Evolutionary conservation across 2,888 invertebrate genomes (phyloP), one percentile per base, ranked within the genome.

Genomic region (Trissolcus japonicus): DNA sequence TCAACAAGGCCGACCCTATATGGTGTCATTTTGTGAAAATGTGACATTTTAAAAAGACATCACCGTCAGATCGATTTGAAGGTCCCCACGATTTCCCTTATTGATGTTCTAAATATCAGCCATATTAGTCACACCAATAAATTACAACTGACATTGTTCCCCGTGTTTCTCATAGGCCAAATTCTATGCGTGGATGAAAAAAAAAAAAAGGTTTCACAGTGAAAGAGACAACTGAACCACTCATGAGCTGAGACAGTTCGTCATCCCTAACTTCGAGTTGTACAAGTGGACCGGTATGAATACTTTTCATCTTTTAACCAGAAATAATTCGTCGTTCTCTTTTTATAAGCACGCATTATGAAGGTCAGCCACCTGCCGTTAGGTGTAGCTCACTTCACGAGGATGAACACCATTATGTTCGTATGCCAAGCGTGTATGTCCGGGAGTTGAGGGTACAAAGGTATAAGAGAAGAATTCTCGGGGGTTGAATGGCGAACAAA

Each of bases 351-450:
- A 81, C 59, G 83, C 84, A 84, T 86, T 88, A 88, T 87, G 88
- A 87, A 87, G 87, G 87, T 87, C 87, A 89, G 87, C 88, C 88
- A 89, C 88, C 88, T 88, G 88, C 88, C 88, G 88, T 85, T 87
- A 87, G 86, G 87, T 87, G 85, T 83, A 87, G 85, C 86, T 86
- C 87, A 83, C 85, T 87, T 87, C 85, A 72, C 77, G 83, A 83
- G 87, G 87, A 88, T 87, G 87, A 87, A 87, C 85, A 86, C 86
- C 84, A 87, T 87, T 87, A 86, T 85, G 84, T 83, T 81, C 82
- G 84, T 75, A 72, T 80, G 81, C 80, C 82, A 77, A 80, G 82
- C 77, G 78, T 76, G 68, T 62, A 79, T 71, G 79, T 53, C 71
- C 73, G 61, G 72, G 69, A 55, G 73, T 65, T 53, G 74, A 74